These are phyloP conservation scores for Pyrocoelia pectoralis DNA, from an alignment of 2,888 invertebrate species.

Conservation along the genomic window DNA sequence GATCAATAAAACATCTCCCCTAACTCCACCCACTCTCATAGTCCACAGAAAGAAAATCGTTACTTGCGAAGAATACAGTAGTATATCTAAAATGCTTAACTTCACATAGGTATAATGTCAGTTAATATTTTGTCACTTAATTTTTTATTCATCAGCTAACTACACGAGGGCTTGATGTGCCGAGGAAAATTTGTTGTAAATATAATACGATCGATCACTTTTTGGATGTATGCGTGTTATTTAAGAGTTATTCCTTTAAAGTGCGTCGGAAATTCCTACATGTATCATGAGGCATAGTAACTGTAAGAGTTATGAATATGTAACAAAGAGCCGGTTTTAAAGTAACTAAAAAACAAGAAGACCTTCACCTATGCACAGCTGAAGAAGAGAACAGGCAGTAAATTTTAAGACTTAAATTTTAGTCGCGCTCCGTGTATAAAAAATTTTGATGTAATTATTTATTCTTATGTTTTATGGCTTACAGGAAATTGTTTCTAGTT, in stretches of 20 bases:
- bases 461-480: conserved; percentile 12
- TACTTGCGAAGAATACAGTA: conserved; percentile 59
- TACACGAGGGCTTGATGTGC: not conserved
- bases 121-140: too few species aligned
- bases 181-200: not conserved
- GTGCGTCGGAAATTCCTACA: conserved; percentile 40
- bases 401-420: conserved; percentile 22
- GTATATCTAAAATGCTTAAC: conserved; percentile 29
- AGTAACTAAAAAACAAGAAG: conserved; percentile 38
- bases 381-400: conserved; percentile 32
- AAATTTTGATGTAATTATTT: conserved; percentile 17
- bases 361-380: conserved; percentile 47
- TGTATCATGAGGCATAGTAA: conserved; percentile 43
- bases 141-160: not conserved
- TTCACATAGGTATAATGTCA: too few species aligned
- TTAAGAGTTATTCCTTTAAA: conserved; percentile 19
- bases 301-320: conserved; percentile 48
- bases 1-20: conserved; percentile 66
- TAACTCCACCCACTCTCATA: conserved; percentile 52
- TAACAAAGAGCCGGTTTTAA: conserved; percentile 49
- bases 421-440: not conserved
- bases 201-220: not conserved
- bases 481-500: conserved; percentile 15
- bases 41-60: conserved; percentile 59
- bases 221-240: not conserved